Evolutionary conservation across 2,797 vertebrate genomes (phyloP).

Genomic region (Cottoperca gobio): DNA sequence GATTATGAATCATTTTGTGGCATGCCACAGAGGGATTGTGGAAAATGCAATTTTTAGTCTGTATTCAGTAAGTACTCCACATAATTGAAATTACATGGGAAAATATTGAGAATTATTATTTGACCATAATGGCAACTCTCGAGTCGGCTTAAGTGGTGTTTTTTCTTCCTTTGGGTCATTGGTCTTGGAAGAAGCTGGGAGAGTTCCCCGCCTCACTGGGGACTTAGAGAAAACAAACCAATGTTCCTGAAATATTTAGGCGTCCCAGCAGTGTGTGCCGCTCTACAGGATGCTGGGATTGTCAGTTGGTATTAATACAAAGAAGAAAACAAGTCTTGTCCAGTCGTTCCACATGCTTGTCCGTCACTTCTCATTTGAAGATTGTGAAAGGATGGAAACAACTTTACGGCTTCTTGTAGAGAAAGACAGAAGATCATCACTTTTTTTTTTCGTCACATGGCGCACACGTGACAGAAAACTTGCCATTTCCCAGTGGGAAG

Average conservation of each 20-base stretch:
- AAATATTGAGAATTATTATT: slow-evolving; percentile 38
- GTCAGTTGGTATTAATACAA: not conserved
- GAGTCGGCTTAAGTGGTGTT: not conserved
- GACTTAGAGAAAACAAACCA: slow-evolving; percentile 45
- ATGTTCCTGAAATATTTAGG: slow-evolving; percentile 57
- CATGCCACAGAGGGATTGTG: not conserved
- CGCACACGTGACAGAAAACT: slow-evolving; percentile 33
- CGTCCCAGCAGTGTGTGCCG: slow-evolving; percentile 15
- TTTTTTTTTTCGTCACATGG: slow-evolving; percentile 35
- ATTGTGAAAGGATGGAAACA: not conserved
- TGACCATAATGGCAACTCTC: slow-evolving; percentile 6
- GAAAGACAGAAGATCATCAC: slow-evolving; percentile 14
- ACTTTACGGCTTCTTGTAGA: slow-evolving; percentile 3
- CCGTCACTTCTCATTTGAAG: not conserved
- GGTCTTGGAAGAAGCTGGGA: slow-evolving; percentile 33
- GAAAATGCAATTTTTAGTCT: not conserved
- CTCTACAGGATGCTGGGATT: slow-evolving; percentile 5
- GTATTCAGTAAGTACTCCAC: slow-evolving; percentile 14
- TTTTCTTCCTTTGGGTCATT: slow-evolving; percentile 3
- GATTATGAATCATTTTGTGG: slow-evolving; percentile 49
- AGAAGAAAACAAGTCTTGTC: slow-evolving; percentile 11
- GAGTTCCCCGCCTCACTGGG: slow-evolving; percentile 25
- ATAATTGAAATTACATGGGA: slow-evolving; percentile 29
- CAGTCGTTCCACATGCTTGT: not conserved
- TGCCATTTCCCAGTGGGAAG: slow-evolving; percentile 53